Conservation (phyloP, 1,140 invertebrate genomes). For the Halesus radiatus region DNA sequence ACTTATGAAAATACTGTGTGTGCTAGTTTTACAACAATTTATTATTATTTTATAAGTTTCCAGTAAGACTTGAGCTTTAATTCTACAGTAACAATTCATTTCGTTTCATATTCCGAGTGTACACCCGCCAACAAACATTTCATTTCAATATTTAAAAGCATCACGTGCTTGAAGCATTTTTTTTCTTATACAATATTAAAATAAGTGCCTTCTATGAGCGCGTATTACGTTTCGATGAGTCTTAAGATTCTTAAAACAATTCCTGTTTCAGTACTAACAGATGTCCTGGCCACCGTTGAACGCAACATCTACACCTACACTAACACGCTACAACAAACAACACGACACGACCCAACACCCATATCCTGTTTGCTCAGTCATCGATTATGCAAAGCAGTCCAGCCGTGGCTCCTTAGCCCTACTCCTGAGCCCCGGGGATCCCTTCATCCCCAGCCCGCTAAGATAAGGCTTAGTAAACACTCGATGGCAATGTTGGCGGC, state of each 20-base stretch:
- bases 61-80: too few relatives aligned
- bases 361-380: constrained; percentile 39
- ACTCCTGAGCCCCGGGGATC: background rate
- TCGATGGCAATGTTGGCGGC: constrained; percentile 15
- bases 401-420: constrained; percentile 5
- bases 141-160: too few relatives aligned
- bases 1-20: too few relatives aligned
- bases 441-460: constrained; percentile 14
- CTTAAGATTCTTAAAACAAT: background rate
- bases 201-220: too few relatives aligned
- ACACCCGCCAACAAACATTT: too few relatives aligned
- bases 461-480: constrained; percentile 16
- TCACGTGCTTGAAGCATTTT: too few relatives aligned
- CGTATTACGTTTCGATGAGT: too few relatives aligned
- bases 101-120: too few relatives aligned
- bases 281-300: background rate
- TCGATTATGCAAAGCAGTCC: constrained; percentile 40
- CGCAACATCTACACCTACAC: background rate
- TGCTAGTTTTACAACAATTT: too few relatives aligned
- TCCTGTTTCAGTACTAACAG: background rate
- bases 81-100: too few relatives aligned
- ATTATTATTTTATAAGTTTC: too few relatives aligned
- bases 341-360: background rate
- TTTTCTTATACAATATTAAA: too few relatives aligned
- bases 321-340: background rate